phyloP scores from a whole-genome alignment of 1,140 invertebrate species.

The Mycetomoellerius zeteki region DNA sequence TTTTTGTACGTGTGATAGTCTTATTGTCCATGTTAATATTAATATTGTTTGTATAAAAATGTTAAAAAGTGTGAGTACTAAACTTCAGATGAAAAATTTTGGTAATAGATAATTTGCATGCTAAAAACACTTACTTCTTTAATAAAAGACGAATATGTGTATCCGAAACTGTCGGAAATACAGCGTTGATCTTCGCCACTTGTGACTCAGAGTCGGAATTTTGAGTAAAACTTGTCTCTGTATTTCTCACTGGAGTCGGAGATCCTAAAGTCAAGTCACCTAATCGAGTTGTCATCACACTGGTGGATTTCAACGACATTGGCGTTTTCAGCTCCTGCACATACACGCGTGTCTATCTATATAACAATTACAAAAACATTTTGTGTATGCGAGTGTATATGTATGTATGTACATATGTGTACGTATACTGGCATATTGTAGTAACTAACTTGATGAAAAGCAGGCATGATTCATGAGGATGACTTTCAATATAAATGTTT shows the following conservation, averaged over 20 bases:
- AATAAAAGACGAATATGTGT: slow-evolving; percentile 94
- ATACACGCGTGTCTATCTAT: slow-evolving; percentile 61
- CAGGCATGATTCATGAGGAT: slow-evolving; percentile 24
- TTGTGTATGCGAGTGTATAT: not conserved
- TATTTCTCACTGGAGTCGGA: slow-evolving; percentile 87
- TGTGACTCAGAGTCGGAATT: slow-evolving; percentile 90
- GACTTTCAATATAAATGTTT: slow-evolving; percentile 3
- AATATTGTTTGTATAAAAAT: slow-evolving; percentile 12
- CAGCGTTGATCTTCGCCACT: slow-evolving; percentile 94
- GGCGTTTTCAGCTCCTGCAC: slow-evolving; percentile 86
- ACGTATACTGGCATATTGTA: no score
- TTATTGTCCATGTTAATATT: not conserved
- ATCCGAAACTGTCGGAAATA: slow-evolving; percentile 96
- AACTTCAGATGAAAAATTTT: slow-evolving; percentile 22
- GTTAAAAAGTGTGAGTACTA: slow-evolving; percentile 11
- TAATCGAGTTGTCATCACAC: slow-evolving; percentile 84
- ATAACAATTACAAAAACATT: slow-evolving; percentile 14
- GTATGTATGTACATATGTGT: not conserved
- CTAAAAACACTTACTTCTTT: slow-evolving; percentile 92
- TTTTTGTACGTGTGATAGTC: not conserved
- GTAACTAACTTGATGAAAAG: slow-evolving; percentile 1
- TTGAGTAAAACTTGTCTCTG: slow-evolving; percentile 90
- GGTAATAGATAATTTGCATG: not conserved
- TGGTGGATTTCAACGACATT: slow-evolving; percentile 86
- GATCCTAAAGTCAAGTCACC: slow-evolving; percentile 85